phyloP scores from a whole-genome alignment of 2,113 vertebrate genomes.

The Phylloscopus trochilus region DNA sequence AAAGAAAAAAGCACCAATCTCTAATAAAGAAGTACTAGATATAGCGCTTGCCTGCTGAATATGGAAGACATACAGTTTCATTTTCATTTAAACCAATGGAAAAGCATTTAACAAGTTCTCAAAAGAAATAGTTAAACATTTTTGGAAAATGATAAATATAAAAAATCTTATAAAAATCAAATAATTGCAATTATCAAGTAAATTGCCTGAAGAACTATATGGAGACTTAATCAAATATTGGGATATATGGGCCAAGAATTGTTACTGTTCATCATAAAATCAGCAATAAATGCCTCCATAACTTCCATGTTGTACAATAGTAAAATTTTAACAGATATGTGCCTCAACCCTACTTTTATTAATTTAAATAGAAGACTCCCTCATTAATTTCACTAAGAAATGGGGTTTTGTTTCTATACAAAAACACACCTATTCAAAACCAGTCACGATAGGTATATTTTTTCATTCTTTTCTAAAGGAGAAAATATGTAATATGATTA shows the following conservation, averaged over 20 bases:
- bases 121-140: neutral
- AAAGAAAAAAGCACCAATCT: neutral
- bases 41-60: neutral
- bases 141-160: neutral
- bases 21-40: neutral
- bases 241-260: neutral
- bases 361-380: neutral
- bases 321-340: neutral
- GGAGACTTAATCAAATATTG: neutral
- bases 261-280: neutral
- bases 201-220: neutral
- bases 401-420: neutral
- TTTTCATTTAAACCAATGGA: neutral
- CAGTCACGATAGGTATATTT: rapidly evolving
- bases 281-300: neutral
- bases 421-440: neutral
- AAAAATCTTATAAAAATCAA: neutral
- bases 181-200: neutral
- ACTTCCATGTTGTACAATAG: neutral
- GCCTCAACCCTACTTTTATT: neutral
- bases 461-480: neutral
- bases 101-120: neutral
- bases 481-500: neutral
- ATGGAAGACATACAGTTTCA: neutral
- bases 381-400: neutral